phyloP scores from a whole-genome alignment of 2,113 vertebrate species.

The Nycticorax nycticorax region DNA sequence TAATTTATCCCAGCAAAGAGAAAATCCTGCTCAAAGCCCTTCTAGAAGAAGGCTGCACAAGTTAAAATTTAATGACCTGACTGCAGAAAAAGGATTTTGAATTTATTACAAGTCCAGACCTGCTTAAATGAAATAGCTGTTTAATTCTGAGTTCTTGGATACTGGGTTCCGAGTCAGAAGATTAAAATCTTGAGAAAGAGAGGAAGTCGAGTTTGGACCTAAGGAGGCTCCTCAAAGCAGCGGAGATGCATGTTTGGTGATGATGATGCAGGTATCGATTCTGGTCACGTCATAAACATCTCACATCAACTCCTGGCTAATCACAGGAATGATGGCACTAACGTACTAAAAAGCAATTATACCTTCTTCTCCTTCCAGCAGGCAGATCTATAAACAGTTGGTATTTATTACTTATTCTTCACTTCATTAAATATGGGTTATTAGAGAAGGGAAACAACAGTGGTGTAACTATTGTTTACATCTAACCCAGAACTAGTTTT shows the following conservation, averaged over 20 bases:
- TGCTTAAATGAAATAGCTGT: neutral
- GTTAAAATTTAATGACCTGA: slow-evolving; percentile 54
- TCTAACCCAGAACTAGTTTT: neutral
- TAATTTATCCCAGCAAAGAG: slow-evolving; percentile 44
- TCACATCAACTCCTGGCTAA: neutral
- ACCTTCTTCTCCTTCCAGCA: neutral
- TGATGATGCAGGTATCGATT: neutral
- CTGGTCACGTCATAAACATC: neutral
- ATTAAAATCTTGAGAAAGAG: neutral
- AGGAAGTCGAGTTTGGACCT: neutral
- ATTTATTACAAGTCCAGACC: slow-evolving; percentile 3
- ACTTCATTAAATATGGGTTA: neutral
- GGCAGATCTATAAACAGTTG: neutral
- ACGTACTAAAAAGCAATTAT: neutral
- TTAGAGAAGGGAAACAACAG: neutral
- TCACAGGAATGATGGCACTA: neutral
- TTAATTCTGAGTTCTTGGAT: neutral
- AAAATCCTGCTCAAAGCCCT: slow-evolving; percentile 24
- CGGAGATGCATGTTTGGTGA: rapidly evolving
- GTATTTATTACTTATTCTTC: neutral
- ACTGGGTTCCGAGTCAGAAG: neutral
- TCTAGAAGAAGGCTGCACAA: neutral
- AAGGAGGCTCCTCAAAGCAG: neutral
- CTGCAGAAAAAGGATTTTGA: slow-evolving; percentile 2
- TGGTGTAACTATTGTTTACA: neutral